A percentile compares a stretch with the other conserved stretches of the same genome.
Conservation (phyloP, 2,797 vertebrate species). For the Macropus fuliginosus region DNA sequence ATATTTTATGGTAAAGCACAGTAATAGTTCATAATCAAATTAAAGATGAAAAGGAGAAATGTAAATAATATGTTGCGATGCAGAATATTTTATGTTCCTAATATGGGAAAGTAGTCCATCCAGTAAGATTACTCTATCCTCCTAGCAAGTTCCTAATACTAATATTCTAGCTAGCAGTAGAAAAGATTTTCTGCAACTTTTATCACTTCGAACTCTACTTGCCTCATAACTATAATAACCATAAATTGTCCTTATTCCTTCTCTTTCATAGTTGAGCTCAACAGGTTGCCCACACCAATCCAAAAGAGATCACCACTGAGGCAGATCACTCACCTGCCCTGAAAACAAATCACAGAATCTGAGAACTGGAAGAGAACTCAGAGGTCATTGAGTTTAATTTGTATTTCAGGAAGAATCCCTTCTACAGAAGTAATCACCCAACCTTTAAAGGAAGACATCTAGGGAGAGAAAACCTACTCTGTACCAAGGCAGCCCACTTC, state of each 20-base stretch:
- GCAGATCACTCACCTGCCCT: not conserved
- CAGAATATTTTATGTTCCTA: conserved; percentile 87
- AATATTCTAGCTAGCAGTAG: conserved; percentile 78
- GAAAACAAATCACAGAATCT: not conserved
- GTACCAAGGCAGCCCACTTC: not conserved
- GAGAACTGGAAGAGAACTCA: not conserved
- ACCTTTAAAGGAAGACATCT: not conserved
- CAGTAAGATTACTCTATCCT: conserved; percentile 83
- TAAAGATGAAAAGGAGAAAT: conserved; percentile 85
- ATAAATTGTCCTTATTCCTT: conserved; percentile 75
- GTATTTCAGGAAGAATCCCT: not conserved
- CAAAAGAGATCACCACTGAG: not conserved
- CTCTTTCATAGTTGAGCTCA: conserved; percentile 73
- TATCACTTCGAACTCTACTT: conserved; percentile 77
- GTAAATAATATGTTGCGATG: conserved; percentile 85
- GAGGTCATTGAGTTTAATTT: not conserved
- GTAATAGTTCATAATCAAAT: conserved; percentile 90
- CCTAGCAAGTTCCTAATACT: conserved; percentile 81
- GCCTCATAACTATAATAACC: conserved; percentile 70
- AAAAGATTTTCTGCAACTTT: conserved; percentile 80
- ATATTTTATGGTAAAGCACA: conserved; percentile 85
- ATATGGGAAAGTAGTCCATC: conserved; percentile 82
- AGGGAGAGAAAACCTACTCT: not conserved
- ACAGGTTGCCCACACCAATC: conserved; percentile 10
- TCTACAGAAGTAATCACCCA: not conserved